These are phyloP conservation scores for Strigamia maritima DNA, from an alignment of 2,888 invertebrate genomes.

Conservation along the genomic window DNA sequence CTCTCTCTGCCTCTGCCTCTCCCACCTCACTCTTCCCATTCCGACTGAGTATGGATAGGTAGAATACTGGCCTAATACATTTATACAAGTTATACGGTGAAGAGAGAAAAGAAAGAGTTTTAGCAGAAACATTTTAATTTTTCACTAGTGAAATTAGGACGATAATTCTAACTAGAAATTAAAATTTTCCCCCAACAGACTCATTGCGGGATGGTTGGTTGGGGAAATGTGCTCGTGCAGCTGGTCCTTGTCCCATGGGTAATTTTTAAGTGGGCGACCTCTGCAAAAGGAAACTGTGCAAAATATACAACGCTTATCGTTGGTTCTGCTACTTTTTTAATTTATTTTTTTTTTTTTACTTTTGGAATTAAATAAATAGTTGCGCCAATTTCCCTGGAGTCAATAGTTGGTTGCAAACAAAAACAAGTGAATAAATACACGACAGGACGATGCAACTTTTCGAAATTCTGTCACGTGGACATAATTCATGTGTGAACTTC, in stretches of 20 bases:
- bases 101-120: constrained; percentile 13
- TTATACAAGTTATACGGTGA: neutral
- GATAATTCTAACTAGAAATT: constrained; percentile 31
- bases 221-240: constrained; percentile 15
- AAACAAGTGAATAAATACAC: neutral
- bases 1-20: neutral
- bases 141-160: constrained; percentile 18
- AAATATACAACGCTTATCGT: constrained; percentile 10
- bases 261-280: neutral
- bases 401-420: neutral
- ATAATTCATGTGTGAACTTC: constrained; percentile 15
- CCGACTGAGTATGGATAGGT: constrained; percentile 1
- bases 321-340: neutral
- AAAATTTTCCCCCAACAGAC: constrained; percentile 17
- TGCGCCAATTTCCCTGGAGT: neutral
- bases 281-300: neutral
- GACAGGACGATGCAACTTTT: neutral
- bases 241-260: neutral
- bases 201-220: constrained; percentile 10
- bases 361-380: neutral
- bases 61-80: constrained; percentile 4
- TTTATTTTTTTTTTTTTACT: neutral
- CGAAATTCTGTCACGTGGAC: neutral
- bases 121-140: constrained; percentile 2
- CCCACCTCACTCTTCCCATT: neutral